Conservation (phyloP, 2,888 invertebrate genomes). For the Halictus quadricinctus region DNA sequence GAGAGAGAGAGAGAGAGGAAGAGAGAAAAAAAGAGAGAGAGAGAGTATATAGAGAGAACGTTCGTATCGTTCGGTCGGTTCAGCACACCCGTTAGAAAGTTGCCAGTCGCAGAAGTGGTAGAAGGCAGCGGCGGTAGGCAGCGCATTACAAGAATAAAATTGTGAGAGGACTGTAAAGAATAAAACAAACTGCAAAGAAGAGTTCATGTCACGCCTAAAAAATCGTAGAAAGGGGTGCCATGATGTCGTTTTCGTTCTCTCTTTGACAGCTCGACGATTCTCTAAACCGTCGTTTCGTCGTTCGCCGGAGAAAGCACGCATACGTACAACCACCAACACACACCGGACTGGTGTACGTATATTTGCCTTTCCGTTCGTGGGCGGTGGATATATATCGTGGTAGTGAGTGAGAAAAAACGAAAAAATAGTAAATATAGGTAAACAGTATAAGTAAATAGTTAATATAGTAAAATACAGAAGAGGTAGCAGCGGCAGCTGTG, state of each 20-base stretch:
- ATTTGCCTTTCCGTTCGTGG: background rate
- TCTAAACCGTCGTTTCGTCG: background rate
- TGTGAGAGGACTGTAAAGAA: constrained; percentile 77
- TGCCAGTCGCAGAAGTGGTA: constrained; percentile 76
- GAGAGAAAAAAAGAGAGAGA: background rate
- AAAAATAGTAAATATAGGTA: constrained; percentile 31
- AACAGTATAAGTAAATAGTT: constrained; percentile 12
- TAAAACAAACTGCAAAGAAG: constrained; percentile 75
- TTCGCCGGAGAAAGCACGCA: background rate
- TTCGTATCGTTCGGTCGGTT: constrained; percentile 48
- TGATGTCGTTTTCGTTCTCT: background rate
- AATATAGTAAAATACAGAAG: constrained; percentile 51
- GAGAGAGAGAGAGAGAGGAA: background rate
- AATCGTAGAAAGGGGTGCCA: constrained; percentile 62
- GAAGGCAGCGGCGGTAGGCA: constrained; percentile 78
- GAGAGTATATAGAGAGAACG: background rate
- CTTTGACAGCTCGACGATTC: background rate
- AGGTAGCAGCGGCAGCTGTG: constrained; percentile 69
- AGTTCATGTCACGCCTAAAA: constrained; percentile 60
- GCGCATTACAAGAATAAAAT: constrained; percentile 81
- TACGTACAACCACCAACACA: background rate
- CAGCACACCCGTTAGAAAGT: constrained; percentile 73
- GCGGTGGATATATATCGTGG: constrained; percentile 49
- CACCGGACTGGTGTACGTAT: background rate
- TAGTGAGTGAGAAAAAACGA: constrained; percentile 9